Evolutionary conservation across 2,113 vertebrate genomes (phyloP), one percentile per base, ranked within the genome.

Genomic region (Sphyrna mokarran): DNA sequence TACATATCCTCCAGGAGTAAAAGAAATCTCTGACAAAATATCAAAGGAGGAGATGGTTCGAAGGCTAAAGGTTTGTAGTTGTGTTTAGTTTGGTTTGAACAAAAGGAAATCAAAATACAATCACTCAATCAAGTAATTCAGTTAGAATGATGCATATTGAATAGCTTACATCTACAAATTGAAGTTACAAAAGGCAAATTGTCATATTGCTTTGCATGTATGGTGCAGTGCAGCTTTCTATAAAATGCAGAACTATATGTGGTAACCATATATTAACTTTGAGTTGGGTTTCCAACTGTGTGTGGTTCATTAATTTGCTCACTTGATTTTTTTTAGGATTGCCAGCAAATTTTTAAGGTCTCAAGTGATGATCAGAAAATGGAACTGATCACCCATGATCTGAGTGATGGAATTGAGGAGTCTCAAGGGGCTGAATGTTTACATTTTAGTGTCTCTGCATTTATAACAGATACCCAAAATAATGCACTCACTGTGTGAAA

Each of bases 21-120:
- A 99, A 98, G 99, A 99, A 98, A 99, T 99, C 96, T 99, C 99
- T 69, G 99, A 99, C 97, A 99, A 99, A 97, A 99, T 99, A 97
- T 99, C 99, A 96, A 99, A 99, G 97, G 99, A 99, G 97, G 99
- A 99, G 97, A 99, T 99, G 99, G 99, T 99, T 97, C 98, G 99
- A 96, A 98, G 99, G 87, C 97, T 99, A 96, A 99, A 99, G 98
- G 97, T 98, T 76, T 95, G 94, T 95, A 63, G n/a, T 69, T 70
- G 8, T 95, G 13, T 76, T 70, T 20, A 18, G 0, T 69, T 40
- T 23, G 58, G 22, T 95, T 48, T 29, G 37, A 76, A 76, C 33
- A 61, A 90, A 22, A 16, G 43, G 20, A 54, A 89, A 90, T 61
- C 11, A 61, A 6, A 9, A 22, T 9, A 61, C 13, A 40, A 13